These are phyloP conservation scores for Scylla paramamosain DNA, from an alignment of 1,140 invertebrate species.

Conservation along the genomic window DNA sequence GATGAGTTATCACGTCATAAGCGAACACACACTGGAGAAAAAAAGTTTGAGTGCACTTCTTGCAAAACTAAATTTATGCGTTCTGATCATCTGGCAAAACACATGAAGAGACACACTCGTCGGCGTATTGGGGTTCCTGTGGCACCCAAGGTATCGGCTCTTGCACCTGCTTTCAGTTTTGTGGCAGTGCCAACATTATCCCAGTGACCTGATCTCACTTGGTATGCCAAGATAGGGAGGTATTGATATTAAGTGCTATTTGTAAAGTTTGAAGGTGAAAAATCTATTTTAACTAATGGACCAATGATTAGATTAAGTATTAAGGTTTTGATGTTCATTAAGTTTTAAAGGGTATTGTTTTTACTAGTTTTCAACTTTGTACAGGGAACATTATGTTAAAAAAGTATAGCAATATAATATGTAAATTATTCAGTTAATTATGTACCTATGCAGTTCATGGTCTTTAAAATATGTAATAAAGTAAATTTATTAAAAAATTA, in stretches of 20 bases:
- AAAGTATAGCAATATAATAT: not conserved
- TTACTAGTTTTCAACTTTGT: not conserved
- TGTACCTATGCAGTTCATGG: not conserved
- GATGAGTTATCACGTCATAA: conserved; percentile 97
- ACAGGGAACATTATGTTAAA: not conserved
- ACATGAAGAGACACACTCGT: conserved; percentile 91
- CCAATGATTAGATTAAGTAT: conserved; percentile 14
- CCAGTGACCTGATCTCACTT: conserved; percentile 65
- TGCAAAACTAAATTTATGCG: conserved; percentile 97
- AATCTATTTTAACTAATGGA: not conserved
- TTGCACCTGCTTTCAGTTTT: conserved; percentile 70
- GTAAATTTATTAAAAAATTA: not conserved
- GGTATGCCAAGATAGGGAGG: not conserved
- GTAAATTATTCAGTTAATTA: not conserved
- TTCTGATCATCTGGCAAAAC: conserved; percentile 94
- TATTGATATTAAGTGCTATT: not conserved
- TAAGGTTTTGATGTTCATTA: not conserved
- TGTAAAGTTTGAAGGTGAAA: not conserved
- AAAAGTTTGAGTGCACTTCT: conserved; percentile 93
- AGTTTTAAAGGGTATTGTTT: not conserved
- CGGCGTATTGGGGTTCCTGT: conserved; percentile 74
- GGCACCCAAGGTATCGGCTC: conserved; percentile 71
- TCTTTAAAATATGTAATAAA: not conserved
- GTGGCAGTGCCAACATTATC: conserved; percentile 55
- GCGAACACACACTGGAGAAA: conserved; percentile 96